A percentile compares a stretch with the other conserved stretches of the same genome.
Conservation (phyloP, 2,888 invertebrate species). For the Tinea trinotella region DNA sequence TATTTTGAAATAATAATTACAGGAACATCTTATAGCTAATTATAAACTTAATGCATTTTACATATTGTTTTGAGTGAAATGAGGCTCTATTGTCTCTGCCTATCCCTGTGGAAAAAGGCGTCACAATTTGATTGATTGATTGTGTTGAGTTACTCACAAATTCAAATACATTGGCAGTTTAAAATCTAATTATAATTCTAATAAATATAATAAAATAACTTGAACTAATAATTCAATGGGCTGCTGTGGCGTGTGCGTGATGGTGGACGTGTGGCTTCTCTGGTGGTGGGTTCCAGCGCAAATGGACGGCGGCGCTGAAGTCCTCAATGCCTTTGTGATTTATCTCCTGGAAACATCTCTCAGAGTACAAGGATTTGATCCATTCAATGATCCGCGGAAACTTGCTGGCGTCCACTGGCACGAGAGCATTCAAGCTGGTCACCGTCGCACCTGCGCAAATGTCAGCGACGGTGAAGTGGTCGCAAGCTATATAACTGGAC, state of each 20-base stretch:
- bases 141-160: too few relatives aligned
- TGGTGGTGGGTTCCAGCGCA: conserved; percentile 1
- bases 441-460: conserved; percentile 32
- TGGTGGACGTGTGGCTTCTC: neutral
- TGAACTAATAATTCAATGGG: neutral
- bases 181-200: neutral
- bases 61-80: too few relatives aligned
- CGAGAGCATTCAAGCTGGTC: conserved; percentile 28
- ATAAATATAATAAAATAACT: too few relatives aligned
- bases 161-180: neutral
- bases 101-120: too few relatives aligned
- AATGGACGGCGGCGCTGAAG: conserved; percentile 18
- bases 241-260: neutral
- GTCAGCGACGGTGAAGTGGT: conserved; percentile 37
- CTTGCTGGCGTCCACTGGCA: conserved; percentile 30
- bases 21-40: too few relatives aligned
- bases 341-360: conserved; percentile 32
- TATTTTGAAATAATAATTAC: too few relatives aligned
- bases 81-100: too few relatives aligned
- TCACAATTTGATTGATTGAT: too few relatives aligned
- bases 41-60: too few relatives aligned
- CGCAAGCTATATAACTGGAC: conserved; percentile 29
- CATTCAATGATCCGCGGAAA: conserved; percentile 31
- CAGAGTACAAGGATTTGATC: conserved; percentile 28
- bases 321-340: conserved; percentile 31